Conservation (phyloP, 2,888 invertebrate species). For the Ennomos erosarius region DNA sequence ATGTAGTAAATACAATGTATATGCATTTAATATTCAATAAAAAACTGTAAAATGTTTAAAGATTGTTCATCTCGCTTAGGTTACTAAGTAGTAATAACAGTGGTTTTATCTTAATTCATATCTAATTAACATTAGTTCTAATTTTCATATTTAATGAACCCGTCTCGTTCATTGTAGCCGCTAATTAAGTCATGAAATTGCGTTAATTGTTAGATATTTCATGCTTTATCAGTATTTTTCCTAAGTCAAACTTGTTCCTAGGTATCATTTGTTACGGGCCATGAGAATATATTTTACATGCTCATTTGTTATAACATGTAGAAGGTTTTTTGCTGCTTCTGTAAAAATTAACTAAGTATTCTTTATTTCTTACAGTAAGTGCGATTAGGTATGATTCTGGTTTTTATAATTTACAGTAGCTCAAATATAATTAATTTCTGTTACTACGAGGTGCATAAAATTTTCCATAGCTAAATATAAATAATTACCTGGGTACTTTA, state of each 20-base stretch:
- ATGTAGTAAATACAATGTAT: too few species aligned
- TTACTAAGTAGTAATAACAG: conserved; percentile 9
- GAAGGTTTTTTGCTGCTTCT: too few species aligned
- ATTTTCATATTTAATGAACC: conserved; percentile 33
- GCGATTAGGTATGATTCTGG: too few species aligned
- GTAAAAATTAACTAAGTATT: too few species aligned
- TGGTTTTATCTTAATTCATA: conserved; percentile 16
- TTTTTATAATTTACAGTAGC: too few species aligned
- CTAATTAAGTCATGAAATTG: conserved; percentile 27
- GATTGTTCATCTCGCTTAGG: conserved; percentile 1
- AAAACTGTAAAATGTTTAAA: too few species aligned
- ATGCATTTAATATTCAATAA: too few species aligned
- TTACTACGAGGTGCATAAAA: too few species aligned
- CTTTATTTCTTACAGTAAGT: too few species aligned
- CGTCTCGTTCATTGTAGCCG: conserved; percentile 12
- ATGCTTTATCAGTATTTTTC: conserved; percentile 14
- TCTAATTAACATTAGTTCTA: conserved; percentile 29
- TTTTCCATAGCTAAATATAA: too few species aligned
- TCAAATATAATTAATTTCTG: too few species aligned
- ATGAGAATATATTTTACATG: conserved; percentile 9
- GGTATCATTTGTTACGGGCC: conserved; percentile 11
- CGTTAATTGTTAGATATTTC: conserved; percentile 19
- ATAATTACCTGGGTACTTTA: too few species aligned
- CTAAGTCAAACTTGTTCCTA: conserved; percentile 12
- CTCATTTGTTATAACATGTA: neutral